These are phyloP conservation scores for Rhabdophis nuchalis DNA, from an alignment of 2,797 vertebrate species.

Conservation along the genomic window DNA sequence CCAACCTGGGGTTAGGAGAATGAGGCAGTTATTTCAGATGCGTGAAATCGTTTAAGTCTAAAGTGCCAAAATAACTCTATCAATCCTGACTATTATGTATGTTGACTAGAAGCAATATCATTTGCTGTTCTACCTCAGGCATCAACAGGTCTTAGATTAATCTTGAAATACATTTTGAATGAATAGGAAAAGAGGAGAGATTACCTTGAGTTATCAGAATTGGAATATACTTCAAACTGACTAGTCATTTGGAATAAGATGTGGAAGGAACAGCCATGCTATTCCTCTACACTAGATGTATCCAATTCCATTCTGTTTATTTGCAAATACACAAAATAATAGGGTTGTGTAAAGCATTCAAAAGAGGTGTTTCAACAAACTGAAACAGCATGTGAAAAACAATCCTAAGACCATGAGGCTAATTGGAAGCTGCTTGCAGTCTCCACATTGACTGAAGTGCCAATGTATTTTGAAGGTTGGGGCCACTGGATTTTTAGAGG, in stretches of 20 bases:
- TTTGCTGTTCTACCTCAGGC: background rate
- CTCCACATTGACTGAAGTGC: background rate
- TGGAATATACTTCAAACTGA: background rate
- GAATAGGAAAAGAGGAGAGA: background rate
- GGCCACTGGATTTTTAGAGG: background rate
- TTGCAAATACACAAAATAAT: background rate
- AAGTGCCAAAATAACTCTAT: background rate
- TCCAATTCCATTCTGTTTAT: background rate
- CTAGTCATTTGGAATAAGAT: background rate
- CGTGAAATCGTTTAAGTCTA: background rate
- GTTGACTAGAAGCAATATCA: background rate
- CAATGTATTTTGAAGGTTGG: background rate
- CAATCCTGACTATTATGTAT: background rate
- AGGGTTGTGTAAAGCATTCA: background rate
- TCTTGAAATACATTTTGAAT: background rate
- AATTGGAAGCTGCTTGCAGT: background rate
- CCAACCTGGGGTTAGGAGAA: background rate
- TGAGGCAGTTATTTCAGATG: background rate
- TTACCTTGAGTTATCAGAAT: background rate
- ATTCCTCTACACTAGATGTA: background rate
- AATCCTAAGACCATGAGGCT: background rate
- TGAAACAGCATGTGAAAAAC: background rate
- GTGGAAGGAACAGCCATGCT: background rate
- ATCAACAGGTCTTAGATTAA: background rate
- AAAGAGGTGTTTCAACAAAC: background rate